Conservation (phyloP, 2,797 vertebrate genomes). For the Enteromius fasciolatus region DNA sequence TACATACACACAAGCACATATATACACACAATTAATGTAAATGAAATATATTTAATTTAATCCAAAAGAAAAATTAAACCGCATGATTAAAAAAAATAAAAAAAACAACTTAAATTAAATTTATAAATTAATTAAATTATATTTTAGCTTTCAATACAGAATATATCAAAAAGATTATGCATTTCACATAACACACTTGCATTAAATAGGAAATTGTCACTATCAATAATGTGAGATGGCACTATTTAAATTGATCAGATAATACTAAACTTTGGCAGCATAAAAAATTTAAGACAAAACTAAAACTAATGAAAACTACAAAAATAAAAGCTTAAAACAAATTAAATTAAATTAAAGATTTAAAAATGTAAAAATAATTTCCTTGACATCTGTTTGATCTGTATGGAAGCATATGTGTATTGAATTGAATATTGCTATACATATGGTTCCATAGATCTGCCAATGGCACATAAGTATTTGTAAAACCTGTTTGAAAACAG, state of each 20-base stretch:
- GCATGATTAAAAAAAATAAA: background rate
- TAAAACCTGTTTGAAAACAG: constrained; percentile 2
- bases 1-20: too few species aligned
- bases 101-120: too few species aligned
- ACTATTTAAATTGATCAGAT: background rate
- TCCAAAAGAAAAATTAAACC: background rate
- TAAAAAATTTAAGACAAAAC: background rate
- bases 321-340: background rate
- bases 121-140: background rate
- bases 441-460: too few species aligned
- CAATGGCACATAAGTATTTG: background rate
- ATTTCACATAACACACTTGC: background rate
- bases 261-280: background rate
- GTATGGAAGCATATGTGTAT: too few species aligned
- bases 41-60: background rate
- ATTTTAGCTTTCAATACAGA: background rate
- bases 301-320: background rate
- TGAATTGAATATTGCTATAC: too few species aligned
- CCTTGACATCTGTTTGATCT: background rate
- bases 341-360: background rate
- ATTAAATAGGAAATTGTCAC: background rate
- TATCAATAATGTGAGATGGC: background rate
- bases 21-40: too few species aligned
- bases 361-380: background rate
- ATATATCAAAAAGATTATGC: background rate